Evolutionary conservation across 2,888 invertebrate species (phyloP), one percentile per base, ranked within the genome.

Genomic region (Melolontha melolontha): DNA sequence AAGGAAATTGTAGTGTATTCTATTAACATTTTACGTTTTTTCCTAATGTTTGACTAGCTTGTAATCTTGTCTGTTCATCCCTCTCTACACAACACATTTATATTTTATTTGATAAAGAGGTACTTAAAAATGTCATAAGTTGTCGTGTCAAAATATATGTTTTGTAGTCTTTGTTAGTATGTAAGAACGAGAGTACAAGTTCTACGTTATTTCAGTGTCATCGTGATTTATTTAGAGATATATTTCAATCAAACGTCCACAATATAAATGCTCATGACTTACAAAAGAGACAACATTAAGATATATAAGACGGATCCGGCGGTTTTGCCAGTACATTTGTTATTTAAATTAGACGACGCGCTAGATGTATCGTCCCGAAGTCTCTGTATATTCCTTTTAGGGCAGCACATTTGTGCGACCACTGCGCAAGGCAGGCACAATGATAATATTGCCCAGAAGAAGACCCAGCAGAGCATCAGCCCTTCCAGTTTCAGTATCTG

Each of bases 401-500:
- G 72, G 70, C 77, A 77, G 70, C 79, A 79, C 42, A 79, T 71
- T 69, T 75, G 73, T 17, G 71, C 73, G 10, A 71, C 47, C 22
- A 77, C 66, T 1, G 69, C 67, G 42, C 67, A 70, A 34, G 79
- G 77, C 51, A 80, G 72, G 69, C 75, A 76, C 50, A 78, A 50
- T 11, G 79, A 74, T 57, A 79, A 70, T 47, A 79, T 66, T 4
- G 76, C 73, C 80, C 79, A 81, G 59, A 79, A 71, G 42, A 79
- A 64, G 22, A 80, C 73, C 82, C 81, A 82, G 29, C 73, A 67
- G 11, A 79, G 64, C 29, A 75, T 64, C n/a, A 73, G 69, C n/a
- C 77, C 71, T 73, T 81, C 81, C 51, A 76, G 62, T 72, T 81
- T 79, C n/a, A 81, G 52, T 17, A 78, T 71, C 81, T 81, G 71